Conservation (phyloP, 1,140 invertebrate species). For the Drosophila arizonae region DNA sequence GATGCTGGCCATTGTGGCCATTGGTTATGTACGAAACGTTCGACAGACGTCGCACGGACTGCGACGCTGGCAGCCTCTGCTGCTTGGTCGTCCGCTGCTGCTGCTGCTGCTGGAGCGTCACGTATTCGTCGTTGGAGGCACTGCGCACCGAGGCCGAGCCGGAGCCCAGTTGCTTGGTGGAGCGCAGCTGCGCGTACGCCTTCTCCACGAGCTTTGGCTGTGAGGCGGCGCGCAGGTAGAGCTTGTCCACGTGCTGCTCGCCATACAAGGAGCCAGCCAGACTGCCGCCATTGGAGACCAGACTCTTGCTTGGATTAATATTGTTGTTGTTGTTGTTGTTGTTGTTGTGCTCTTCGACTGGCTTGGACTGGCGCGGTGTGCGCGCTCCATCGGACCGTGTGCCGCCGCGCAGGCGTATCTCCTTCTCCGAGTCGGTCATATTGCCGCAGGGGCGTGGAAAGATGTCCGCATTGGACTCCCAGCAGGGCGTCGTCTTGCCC, state of each 20-base stretch:
- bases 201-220: slow-evolving; percentile 79
- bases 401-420: slow-evolving; percentile 84
- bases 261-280: slow-evolving; percentile 61
- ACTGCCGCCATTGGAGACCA: slow-evolving; percentile 30
- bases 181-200: slow-evolving; percentile 77
- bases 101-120: slow-evolving; percentile 49
- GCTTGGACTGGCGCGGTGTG: slow-evolving; percentile 78
- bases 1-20: slow-evolving; percentile 78
- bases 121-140: slow-evolving; percentile 76
- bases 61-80: slow-evolving; percentile 39
- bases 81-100: slow-evolving; percentile 20
- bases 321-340: slow-evolving; percentile 48
- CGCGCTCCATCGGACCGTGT: slow-evolving; percentile 85
- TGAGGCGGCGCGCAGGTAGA: slow-evolving; percentile 85
- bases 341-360: slow-evolving; percentile 61
- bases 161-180: slow-evolving; percentile 66
- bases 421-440: slow-evolving; percentile 89
- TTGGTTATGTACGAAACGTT: slow-evolving; percentile 76
- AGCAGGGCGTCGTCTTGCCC: slow-evolving; percentile 85
- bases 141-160: slow-evolving; percentile 56
- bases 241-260: slow-evolving; percentile 86
- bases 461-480: slow-evolving; percentile 90
- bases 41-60: slow-evolving; percentile 49
- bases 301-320: slow-evolving; percentile 45
- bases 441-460: slow-evolving; percentile 89